A percentile compares a stretch with the other conserved stretches of the same genome.
Evolutionary conservation across 92 coral and sea anemone genomes (phyloP).

Genomic region (Zoanthus solanderi): DNA sequence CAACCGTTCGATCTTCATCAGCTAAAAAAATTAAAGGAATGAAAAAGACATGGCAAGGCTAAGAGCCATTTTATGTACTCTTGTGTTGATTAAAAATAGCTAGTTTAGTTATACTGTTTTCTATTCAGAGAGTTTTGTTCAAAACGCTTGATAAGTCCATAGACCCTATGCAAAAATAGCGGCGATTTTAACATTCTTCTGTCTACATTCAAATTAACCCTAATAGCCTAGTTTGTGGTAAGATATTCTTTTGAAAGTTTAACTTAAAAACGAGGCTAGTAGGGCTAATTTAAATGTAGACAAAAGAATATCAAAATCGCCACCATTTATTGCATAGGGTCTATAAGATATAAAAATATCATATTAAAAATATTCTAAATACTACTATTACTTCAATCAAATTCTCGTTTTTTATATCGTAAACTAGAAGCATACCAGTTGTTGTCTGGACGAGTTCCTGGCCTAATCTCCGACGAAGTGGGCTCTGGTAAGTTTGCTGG

Average conservation of each 20-base stretch:
- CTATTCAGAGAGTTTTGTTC: not conserved
- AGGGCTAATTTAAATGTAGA: no score
- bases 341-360: not conserved
- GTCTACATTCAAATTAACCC: no score
- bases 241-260: no score
- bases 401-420: not conserved
- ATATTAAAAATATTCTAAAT: not conserved
- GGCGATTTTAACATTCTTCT: no score
- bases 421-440: constrained; percentile 72
- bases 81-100: not conserved
- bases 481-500: constrained; percentile 84
- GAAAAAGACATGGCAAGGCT: not conserved
- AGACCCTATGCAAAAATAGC: no score
- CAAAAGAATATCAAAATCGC: no score
- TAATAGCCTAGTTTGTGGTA: no score
- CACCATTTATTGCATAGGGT: not conserved
- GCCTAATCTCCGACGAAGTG: constrained; percentile 66
- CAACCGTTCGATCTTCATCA: not conserved
- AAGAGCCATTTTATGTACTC: not conserved
- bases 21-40: not conserved
- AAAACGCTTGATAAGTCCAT: not conserved
- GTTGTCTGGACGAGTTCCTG: constrained; percentile 95
- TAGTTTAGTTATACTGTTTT: not conserved
- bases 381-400: not conserved
- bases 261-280: no score